Conservation (phyloP, 2,888 invertebrate species). For the Ephialtes manifestator region DNA sequence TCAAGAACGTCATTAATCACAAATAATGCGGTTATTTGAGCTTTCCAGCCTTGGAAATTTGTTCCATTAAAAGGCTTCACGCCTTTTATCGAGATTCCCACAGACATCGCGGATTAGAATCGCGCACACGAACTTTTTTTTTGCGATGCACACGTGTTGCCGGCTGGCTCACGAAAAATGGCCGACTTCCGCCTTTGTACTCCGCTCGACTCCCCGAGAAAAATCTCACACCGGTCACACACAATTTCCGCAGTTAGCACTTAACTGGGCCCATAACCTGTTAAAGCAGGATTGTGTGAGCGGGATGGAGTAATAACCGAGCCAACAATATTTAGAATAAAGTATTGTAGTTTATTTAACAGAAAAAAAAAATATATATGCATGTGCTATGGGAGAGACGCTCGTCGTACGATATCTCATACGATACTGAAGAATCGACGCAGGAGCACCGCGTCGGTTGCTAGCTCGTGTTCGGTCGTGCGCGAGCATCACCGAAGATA, state of each 20-base stretch:
- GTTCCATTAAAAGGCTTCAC: constrained; percentile 6
- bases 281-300: neutral
- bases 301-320: no score
- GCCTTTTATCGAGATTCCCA: constrained; percentile 46
- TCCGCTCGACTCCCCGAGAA: constrained; percentile 10
- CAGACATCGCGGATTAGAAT: constrained; percentile 39
- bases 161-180: neutral
- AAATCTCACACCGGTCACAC: neutral
- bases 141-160: neutral
- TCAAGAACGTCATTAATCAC: constrained; percentile 37
- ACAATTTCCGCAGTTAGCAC: no score
- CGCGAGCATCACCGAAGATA: no score
- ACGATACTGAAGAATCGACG: no score
- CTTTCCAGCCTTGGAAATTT: constrained; percentile 51
- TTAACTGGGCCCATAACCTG: constrained; percentile 8
- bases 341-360: no score
- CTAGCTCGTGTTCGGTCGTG: no score
- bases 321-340: no score
- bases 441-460: no score
- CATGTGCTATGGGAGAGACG: no score
- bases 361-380: no score
- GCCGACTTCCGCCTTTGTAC: constrained; percentile 38
- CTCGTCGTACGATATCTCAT: no score
- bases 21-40: constrained; percentile 31
- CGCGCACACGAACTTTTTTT: neutral